Evolutionary conservation across 2,113 vertebrate species (phyloP), one percentile per base, ranked within the genome.

Genomic region (Coryphaenoides rupestris): DNA sequence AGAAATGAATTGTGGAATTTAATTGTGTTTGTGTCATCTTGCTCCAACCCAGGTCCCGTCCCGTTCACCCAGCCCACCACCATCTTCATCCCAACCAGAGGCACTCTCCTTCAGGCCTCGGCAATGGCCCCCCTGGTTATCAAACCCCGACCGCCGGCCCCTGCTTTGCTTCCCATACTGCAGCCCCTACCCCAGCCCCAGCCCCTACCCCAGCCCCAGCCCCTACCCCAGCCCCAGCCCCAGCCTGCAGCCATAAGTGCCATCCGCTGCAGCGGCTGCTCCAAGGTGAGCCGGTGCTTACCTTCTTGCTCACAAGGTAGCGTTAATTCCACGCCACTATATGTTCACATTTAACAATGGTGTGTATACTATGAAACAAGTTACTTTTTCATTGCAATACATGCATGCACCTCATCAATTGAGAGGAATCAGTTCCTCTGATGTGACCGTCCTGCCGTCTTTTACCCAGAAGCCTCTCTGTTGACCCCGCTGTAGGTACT

Each of bases 221-320:
- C 24, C 84, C 81, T 5, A 74, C 91, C 84, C 80, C 62, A 78
- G 90, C 89, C 80, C 21, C 80, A 1, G 60, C 84, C 24, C 54
- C 85, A 84, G 77, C 33, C 33, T 40, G 33, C 33, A 9, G 33
- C 13, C 9, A 40, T 40, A 40, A 40, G 93, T 75, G 90, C 91
- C 81, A 83, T 98, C 86, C 95, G 94, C 88, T 99, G 96, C 88
- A 96, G 95, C 33, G 96, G 96, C 72, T 99, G 96, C 85, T 93
- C 93, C 75, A 98, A 99, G 91, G 89, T 94, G 84, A 16, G 9
- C 26, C 1, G 19, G 5, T 40, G 9, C 9, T 12, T 40, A 7
- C 13, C 33, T 40, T 40, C 10, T 40, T 40, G 33, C 33, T 40
- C 33, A 33, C 28, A 40, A 40, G 33, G 3, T 40, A 40, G 33